Conservation (phyloP, 2,888 invertebrate species). For the Heteromyza rotundicornis region DNA sequence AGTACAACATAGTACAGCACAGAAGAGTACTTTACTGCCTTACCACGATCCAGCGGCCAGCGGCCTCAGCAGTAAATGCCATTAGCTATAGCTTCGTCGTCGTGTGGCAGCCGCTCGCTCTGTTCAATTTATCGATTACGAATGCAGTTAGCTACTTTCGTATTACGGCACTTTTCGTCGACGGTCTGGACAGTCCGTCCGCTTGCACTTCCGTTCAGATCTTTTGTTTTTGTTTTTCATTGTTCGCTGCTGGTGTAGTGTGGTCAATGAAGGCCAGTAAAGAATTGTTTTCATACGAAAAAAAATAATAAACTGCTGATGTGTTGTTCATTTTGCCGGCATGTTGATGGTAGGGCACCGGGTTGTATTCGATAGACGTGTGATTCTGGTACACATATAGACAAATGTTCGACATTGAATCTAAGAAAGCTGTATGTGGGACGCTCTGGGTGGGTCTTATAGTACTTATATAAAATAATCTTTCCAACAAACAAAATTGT, state of each 20-base stretch:
- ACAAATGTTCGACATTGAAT: too few species aligned
- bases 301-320: slow-evolving; percentile 25
- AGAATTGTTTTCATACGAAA: too few species aligned
- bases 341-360: too few species aligned
- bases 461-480: too few species aligned
- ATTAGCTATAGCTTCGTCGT: background rate
- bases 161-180: background rate
- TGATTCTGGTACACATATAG: too few species aligned
- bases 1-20: too few species aligned
- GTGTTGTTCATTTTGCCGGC: too few species aligned
- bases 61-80: slow-evolving; percentile 5
- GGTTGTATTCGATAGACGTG: too few species aligned
- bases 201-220: slow-evolving; percentile 40
- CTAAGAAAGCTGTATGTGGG: too few species aligned
- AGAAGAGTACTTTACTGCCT: too few species aligned
- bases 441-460: too few species aligned
- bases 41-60: background rate
- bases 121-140: background rate
- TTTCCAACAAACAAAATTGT: too few species aligned
- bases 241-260: slow-evolving; percentile 7
- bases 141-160: background rate
- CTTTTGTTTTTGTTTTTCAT: slow-evolving; percentile 3
- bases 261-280: slow-evolving; percentile 50
- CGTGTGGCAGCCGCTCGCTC: background rate
- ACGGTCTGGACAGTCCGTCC: slow-evolving; percentile 38